Base-by-base conservation (phyloP, 2,888 invertebrate species). In the Elegia similella region DNA sequence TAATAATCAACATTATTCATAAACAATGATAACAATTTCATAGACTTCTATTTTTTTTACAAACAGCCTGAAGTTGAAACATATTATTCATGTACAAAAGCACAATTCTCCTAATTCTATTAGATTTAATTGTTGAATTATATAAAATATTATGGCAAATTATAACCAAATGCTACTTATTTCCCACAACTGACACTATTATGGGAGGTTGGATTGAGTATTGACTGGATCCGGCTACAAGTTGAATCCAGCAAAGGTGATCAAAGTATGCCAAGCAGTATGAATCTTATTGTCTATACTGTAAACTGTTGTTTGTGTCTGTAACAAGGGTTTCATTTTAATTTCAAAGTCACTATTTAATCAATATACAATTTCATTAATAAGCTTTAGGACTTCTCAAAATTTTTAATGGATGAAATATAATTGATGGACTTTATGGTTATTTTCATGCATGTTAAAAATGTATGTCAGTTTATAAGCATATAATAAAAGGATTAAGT, bases 21-120 rank as follows among this genome's bases (percentile, higher is more conserved):
- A 88, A 86, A 87, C 86, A 88, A 87, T 87, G 82, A 86, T 87
- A 90, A 88, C 88, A 87, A 84, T 84, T 78, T 77, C 81, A 88
- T 89, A 90, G 83, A 88, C 72, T 78, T 87, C 82, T 79, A 78
- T 78, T 75, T 80, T 84, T 81, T 84, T 81, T 79, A 78, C 75
- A 82, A 81, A 87, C 87, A 86, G 78, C 86, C 81, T 81, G 83
- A 76, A 80, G 78, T 81, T 75, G 74, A 73, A 78, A 78, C 73
- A 76, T 79, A 79, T 75, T 75, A 67, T 67, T 62, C 69, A 69
- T 67, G 66, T 70, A 70, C 65, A 69, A 71, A 70, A 69, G 66
- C 67, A 67, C 61, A 64, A 60, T 58, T 60, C 57, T 61, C 62
- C 64, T 69, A 65, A 65, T 63, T 66, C 61, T 63, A 66, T 62